Base-by-base conservation (phyloP, 2,113 vertebrate species). In the Polyodon spathula region DNA sequence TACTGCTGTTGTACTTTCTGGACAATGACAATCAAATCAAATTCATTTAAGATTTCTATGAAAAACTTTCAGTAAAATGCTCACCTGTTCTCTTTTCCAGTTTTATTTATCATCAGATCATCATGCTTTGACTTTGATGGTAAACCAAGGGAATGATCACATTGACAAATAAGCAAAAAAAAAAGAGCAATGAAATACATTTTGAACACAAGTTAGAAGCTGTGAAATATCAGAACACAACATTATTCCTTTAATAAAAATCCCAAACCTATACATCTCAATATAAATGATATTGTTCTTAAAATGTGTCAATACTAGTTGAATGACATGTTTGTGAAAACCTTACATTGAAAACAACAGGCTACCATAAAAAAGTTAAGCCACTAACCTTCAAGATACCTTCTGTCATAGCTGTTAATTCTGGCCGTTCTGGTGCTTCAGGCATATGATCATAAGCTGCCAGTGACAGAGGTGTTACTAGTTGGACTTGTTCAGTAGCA, bases 321-420 rank as follows among this genome's bases (percentile, higher is more conserved):
- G 5, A 50, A 10, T 11, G 4, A 50, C 37, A 14, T 58, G 4
- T 12, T 3, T 9, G 4, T 37, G 17, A 5, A 14, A 43, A 4
- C 8, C 17, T 16, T 44, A 12, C 7, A 12, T 10, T 37, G 8
- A 9, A 37, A 16, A 37, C 16, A 14, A 11, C 12, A 51, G 6
- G 5, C 10, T 27, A 27, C 16, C 12, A 44, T 1, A 1, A 44
- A 5, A 12, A n/a, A 4, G 10, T 12, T 37, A 2, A 51, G 2
- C 9, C 15, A 57, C 78, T 56, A 56, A 87, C 86, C 68, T 86
- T 87, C 68, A 79, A 83, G 67, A 88, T 84, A 65, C 87, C 82
- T 65, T 80, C 81, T 6, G 86, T 88, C 0, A 84, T 62, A 4
- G 78, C 80, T 70, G 84, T 86, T 56, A 86, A 71, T 46, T 87